phyloP scores from a whole-genome alignment of 2,113 vertebrate genomes.

The Eolophus roseicapilla region DNA sequence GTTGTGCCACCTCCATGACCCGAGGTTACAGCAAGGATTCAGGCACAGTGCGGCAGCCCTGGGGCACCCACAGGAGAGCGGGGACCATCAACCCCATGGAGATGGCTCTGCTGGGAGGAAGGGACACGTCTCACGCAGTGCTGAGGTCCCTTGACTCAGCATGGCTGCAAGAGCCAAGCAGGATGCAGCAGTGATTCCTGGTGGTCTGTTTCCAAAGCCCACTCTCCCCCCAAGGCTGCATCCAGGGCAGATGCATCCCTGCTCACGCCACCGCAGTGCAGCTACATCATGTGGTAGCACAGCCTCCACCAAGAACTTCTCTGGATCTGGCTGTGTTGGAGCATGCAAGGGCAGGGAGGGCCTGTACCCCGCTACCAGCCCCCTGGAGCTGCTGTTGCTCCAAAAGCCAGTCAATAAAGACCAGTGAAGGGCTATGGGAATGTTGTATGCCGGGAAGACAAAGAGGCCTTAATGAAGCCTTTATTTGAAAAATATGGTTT shows the following conservation, averaged over 20 bases:
- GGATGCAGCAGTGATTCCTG: neutral
- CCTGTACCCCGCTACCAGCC: accelerated
- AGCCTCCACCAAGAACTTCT: neutral
- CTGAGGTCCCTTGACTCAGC: neutral
- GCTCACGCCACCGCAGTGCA: neutral
- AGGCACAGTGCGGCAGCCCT: neutral
- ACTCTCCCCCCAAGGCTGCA: neutral
- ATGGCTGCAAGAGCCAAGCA: neutral
- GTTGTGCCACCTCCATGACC: neutral
- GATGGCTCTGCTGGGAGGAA: neutral
- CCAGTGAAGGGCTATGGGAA: neutral
- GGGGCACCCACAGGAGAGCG: too few relatives aligned
- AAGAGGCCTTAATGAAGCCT: constrained; percentile 31
- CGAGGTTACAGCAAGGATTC: neutral
- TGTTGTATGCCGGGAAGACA: neutral
- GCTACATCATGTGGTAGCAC: neutral
- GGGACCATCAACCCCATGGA: accelerated
- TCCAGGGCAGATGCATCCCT: neutral
- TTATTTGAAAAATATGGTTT: constrained; percentile 71
- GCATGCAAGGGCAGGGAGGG: neutral
- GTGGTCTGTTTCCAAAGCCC: neutral
- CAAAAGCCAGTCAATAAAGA: neutral
- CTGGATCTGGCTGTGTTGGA: accelerated
- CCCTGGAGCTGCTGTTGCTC: neutral
- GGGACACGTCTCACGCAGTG: accelerated